Conservation (phyloP, 2,113 vertebrate species). For the Phalacrocorax brasilianus region DNA sequence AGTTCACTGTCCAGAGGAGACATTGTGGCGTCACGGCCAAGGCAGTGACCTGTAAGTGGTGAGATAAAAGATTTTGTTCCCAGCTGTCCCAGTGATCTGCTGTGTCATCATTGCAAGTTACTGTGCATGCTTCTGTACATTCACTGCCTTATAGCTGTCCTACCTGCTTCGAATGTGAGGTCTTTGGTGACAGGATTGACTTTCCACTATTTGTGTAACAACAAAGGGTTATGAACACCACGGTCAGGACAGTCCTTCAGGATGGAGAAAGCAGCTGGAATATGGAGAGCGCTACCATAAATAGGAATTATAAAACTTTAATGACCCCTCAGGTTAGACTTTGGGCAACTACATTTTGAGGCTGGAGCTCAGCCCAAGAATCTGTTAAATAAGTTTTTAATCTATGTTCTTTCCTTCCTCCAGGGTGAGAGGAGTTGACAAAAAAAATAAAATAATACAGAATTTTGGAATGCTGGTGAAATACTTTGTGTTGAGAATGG, state of each 20-base stretch:
- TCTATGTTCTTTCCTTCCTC: neutral
- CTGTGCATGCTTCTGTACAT: accelerated
- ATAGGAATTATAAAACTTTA: neutral
- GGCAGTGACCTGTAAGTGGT: neutral
- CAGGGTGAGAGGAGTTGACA: neutral
- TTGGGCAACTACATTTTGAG: neutral
- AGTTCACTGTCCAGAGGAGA: neutral
- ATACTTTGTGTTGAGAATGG: neutral
- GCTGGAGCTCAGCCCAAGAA: neutral
- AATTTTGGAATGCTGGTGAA: neutral
- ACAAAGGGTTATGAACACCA: neutral
- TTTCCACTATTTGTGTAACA: neutral
- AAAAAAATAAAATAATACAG: neutral
- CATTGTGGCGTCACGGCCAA: neutral
- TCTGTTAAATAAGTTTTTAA: neutral
- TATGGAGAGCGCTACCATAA: neutral
- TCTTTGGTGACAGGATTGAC: neutral
- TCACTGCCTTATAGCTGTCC: neutral
- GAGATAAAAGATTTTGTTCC: neutral
- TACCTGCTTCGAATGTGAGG: neutral
- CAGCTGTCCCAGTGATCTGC: neutral
- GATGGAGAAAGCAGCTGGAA: neutral
- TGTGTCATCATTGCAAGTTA: neutral
- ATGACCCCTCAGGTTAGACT: neutral
- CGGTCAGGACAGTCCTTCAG: neutral